These are phyloP conservation scores for Sapajus apella DNA, from an alignment of 2,113 vertebrate genomes.

Conservation along the genomic window DNA sequence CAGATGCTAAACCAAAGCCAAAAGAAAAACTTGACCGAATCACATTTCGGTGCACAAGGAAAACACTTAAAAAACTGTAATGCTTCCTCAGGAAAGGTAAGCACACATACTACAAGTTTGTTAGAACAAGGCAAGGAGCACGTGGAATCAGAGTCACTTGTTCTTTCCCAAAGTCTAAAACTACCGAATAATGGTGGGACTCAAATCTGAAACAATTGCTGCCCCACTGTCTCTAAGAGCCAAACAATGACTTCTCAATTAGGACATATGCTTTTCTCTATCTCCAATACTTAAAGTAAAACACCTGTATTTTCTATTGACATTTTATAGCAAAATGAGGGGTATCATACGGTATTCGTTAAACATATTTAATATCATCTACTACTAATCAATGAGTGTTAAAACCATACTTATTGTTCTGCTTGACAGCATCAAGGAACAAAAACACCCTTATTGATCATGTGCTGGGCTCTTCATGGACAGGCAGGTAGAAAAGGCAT, in stretches of 20 bases:
- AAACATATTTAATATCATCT: slow-evolving; percentile 55
- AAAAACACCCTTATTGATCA: slow-evolving; percentile 25
- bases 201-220: neutral
- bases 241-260: slow-evolving; percentile 7
- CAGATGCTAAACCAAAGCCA: slow-evolving; percentile 27
- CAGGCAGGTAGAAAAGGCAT: neutral
- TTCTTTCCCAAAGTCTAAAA: neutral
- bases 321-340: slow-evolving; percentile 48
- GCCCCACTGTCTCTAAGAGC: neutral
- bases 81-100: neutral
- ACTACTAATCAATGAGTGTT: slow-evolving; percentile 59
- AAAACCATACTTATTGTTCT: neutral
- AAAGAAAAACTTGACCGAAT: neutral
- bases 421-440: too few species aligned
- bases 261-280: slow-evolving; percentile 20
- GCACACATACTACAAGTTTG: neutral
- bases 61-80: slow-evolving; percentile 1
- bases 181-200: neutral
- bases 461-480: neutral
- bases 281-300: neutral
- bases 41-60: neutral
- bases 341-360: slow-evolving; percentile 53
- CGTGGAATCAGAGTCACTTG: neutral
- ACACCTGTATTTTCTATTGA: neutral
- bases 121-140: neutral